Evolutionary conservation across 2,797 vertebrate genomes (phyloP), one percentile per base, ranked within the genome.

Genomic region (Caiman crocodilus): DNA sequence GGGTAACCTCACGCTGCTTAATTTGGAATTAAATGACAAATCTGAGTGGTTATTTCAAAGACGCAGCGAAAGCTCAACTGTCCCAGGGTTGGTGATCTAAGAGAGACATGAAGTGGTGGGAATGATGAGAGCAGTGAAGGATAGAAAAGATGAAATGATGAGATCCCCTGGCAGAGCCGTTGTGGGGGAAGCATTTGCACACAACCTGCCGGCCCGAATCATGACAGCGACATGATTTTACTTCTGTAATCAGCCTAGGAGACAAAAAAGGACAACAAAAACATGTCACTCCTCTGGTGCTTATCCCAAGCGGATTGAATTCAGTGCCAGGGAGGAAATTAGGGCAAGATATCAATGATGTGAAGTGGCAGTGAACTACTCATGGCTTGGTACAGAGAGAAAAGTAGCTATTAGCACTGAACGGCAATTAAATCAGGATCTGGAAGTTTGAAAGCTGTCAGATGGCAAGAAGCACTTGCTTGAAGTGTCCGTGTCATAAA

Each of bases 241-340:
- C 57, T 56, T 28, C 88, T 85, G 65, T 0, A 64, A 65, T 2
- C 94, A 85, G 0, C 82, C 63, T 56, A 21, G 0, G 60, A 16
- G 64, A 60, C 63, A 85, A 58, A 87, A 35, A 87, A 63, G 3
- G 82, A 82, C 79, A 93, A 9, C 75, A 92, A 88, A 35, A 78
- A 56, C 3, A 0, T 42, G 63, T 73, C 92, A 32, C 90, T 90
- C 7, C 73, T 63, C 84, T 85, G 90, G 65, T 87, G 93, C 88
- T 92, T 90, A 90, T 67, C 84, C 92, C 73, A 56, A 93, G 87
- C 76, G 74, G 83, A 12, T 69, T 93, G 25, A 95, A 79, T 42
- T 76, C 59, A 0, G 1, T 12, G 58, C 73, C 84, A 84, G 92
- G 88, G 87, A 55, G 79, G 50, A 42, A 58, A 60, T 55, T 16